A percentile compares a stretch with the other conserved stretches of the same genome.
phyloP scores from a whole-genome alignment of 2,113 vertebrate species.

The Colossoma macropomum region DNA sequence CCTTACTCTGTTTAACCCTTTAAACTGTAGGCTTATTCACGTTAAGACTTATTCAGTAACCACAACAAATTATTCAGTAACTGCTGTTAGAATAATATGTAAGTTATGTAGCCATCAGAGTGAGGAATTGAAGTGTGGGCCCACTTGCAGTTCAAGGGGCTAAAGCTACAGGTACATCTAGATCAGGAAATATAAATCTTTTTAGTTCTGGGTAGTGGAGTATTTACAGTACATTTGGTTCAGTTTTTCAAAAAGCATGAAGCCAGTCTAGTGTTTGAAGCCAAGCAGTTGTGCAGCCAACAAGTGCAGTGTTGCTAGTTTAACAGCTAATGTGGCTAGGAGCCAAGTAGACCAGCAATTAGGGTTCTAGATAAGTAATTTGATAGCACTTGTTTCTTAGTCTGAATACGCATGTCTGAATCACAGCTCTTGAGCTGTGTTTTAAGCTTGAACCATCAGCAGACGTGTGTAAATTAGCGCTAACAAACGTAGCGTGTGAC shows the following conservation, averaged over 20 bases:
- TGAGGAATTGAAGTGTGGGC: too few relatives aligned
- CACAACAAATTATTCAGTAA: neutral
- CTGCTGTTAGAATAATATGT: too few relatives aligned
- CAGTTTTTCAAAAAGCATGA: neutral
- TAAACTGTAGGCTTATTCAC: neutral
- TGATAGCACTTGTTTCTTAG: neutral
- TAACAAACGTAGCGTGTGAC: slow-evolving; percentile 21
- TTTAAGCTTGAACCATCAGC: slow-evolving; percentile 1
- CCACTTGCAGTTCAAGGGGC: too few relatives aligned
- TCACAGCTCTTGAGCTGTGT: neutral
- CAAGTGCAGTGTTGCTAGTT: neutral
- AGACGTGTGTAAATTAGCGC: neutral
- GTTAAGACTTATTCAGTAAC: neutral
- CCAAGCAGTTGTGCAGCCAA: neutral
- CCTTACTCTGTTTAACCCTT: neutral
- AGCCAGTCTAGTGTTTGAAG: neutral
- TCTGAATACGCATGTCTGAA: neutral
- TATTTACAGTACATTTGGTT: neutral
- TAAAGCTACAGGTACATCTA: too few relatives aligned
- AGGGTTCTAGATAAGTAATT: neutral
- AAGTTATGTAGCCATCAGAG: too few relatives aligned
- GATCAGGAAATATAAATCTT: too few relatives aligned
- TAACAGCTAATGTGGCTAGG: neutral
- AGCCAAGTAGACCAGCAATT: neutral
- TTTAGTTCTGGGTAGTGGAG: too few relatives aligned